These are phyloP conservation scores for Phenganax stokvisi DNA, from an alignment of 92 coral and sea anemone species.

Conservation along the genomic window DNA sequence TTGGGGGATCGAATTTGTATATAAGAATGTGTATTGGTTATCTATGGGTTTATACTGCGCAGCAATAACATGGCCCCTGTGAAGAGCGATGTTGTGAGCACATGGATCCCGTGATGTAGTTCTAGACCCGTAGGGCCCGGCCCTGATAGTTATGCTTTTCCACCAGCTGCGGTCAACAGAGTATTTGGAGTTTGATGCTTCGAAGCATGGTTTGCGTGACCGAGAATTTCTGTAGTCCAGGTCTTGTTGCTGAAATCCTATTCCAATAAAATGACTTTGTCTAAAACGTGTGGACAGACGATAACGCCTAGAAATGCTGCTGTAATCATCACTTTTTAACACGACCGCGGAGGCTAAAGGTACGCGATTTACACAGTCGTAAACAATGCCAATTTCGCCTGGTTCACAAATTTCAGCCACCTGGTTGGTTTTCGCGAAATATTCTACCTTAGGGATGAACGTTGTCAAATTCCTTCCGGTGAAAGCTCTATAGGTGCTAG, in stretches of 20 bases:
- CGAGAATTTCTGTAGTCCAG: slow-evolving; percentile 19
- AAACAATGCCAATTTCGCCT: slow-evolving; percentile 14
- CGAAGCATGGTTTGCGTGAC: slow-evolving; percentile 25
- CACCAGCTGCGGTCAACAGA: slow-evolving; percentile 16
- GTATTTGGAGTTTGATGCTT: slow-evolving; percentile 28
- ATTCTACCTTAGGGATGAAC: slow-evolving; percentile 26
- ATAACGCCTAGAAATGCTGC: no score
- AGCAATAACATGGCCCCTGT: slow-evolving; percentile 30
- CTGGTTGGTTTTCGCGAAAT: slow-evolving; percentile 22
- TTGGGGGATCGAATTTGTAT: slow-evolving; percentile 19
- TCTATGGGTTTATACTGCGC: slow-evolving; percentile 13
- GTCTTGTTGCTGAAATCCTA: slow-evolving; percentile 18
- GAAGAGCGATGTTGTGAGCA: slow-evolving; percentile 20
- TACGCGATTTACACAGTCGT: slow-evolving; percentile 26
- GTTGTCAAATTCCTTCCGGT: slow-evolving; percentile 10
- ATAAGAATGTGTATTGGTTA: slow-evolving; percentile 1
- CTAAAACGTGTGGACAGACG: background rate
- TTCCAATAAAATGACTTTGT: slow-evolving; percentile 20
- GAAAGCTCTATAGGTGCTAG: slow-evolving; percentile 25
- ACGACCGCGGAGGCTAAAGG: slow-evolving; percentile 17
- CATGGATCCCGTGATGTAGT: background rate
- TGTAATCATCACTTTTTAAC: background rate
- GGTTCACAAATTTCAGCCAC: slow-evolving; percentile 24
- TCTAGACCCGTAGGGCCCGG: slow-evolving; percentile 7
- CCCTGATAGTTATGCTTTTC: slow-evolving; percentile 15